Evolutionary conservation across 2,888 invertebrate genomes (phyloP).

Genomic region (Omphaloscelis lunosa): DNA sequence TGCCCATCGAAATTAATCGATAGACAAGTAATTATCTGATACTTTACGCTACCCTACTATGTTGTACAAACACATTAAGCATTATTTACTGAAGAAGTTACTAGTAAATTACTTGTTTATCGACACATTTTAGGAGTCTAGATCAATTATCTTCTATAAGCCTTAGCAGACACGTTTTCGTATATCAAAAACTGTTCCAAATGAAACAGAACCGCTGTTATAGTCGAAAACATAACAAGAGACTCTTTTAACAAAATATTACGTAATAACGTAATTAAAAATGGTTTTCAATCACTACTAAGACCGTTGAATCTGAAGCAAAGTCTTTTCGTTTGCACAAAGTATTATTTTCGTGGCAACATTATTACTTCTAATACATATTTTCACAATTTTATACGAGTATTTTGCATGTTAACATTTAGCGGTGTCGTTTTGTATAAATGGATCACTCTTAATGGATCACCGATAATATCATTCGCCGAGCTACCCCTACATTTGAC

Average conservation of each 20-base stretch:
- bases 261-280: background rate
- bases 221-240: background rate
- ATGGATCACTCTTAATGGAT: background rate
- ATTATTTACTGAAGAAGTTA: background rate
- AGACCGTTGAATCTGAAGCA: no score
- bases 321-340: conserved; percentile 4
- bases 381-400: background rate
- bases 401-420: background rate
- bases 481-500: no score
- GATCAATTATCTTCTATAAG: background rate
- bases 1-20: no score
- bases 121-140: background rate
- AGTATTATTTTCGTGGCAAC: conserved; percentile 30
- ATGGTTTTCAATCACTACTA: background rate
- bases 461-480: no score
- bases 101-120: background rate
- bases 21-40: no score
- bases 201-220: background rate
- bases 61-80: background rate
- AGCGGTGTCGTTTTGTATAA: background rate
- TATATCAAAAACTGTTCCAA: background rate
- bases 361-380: conserved; percentile 18
- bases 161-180: background rate
- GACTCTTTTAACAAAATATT: no score
- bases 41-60: no score